Base-by-base conservation (phyloP, 2,113 vertebrate species). In the Agapornis roseicollis region DNA sequence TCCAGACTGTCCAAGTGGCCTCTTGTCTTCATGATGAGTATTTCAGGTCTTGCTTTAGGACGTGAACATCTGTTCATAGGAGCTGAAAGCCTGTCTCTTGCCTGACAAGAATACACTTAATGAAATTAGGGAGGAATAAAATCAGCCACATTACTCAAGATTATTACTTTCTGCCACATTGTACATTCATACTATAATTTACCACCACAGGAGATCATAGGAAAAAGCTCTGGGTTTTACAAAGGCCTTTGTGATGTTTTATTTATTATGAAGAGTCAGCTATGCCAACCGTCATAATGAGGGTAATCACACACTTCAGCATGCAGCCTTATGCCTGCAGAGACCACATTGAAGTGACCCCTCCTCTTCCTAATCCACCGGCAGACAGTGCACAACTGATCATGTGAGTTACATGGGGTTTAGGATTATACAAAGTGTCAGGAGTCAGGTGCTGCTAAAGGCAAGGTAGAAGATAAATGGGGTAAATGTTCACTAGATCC, bases 131-230 rank as follows among this genome's bases (percentile, higher is more conserved):
- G 94, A 92, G 82, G 58, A 73, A 72, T 83, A 89, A 95, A 93
- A 92, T 82, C 89, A 96, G 78, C 89, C 64, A 49, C 84, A 93
- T 93, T 95, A 80, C 84, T 93, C 93, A 95, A 91, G 94, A 94
- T 92, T 96, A 96, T 96, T 94, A 58, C 94, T 85, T 93, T 95
- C 79, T 94, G 91, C 91, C 91, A 89, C 87, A 61, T 46, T 88
- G 91, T 89, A 66, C 91, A 89, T 95, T 91, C 94, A 91, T 82
- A 77, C 91, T 78, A 11, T 96, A 94, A 96, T 96, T 97, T 94
- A 85, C 95, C 80, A 80, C 90, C 81, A 60, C 90, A 64, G 91
- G 94, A 91, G 71, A 85, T 31, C 71, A 39, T 3, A 83, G 63
- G 88, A 89, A 71, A 50, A 83, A 95, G 68, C 52, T 61, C 89